Percentiles rank a stretch among this genome's conserved stretches.
Evolutionary conservation across 2,888 invertebrate species (phyloP).

Genomic region (Amblyjoppa fuscipennis): DNA sequence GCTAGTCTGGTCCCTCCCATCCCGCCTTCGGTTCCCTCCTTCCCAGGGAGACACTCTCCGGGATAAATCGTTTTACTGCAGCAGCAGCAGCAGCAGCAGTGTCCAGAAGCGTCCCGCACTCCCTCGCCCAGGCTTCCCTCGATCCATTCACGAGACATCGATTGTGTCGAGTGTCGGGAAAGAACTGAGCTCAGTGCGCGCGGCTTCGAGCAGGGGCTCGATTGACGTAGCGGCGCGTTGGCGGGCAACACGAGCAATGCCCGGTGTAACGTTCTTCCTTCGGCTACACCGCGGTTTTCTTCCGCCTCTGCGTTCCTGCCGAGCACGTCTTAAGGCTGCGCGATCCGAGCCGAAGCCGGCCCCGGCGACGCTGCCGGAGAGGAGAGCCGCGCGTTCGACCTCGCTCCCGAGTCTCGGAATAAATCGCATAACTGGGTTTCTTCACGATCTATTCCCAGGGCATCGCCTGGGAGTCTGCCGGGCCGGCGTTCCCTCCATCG

Average conservation of each 20-base stretch:
- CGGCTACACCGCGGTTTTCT: not conserved
- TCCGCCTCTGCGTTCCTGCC: not conserved
- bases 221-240: slow-evolving; percentile 12
- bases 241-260: not conserved
- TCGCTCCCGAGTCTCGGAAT: slow-evolving; percentile 74
- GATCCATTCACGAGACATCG: slow-evolving; percentile 54
- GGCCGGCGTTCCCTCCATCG: slow-evolving; percentile 70
- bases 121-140: not conserved
- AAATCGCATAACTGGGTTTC: slow-evolving; percentile 79
- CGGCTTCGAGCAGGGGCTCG: slow-evolving; percentile 10
- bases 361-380: not conserved
- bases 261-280: slow-evolving; percentile 12
- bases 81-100: not conserved
- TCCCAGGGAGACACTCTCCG: not conserved
- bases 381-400: slow-evolving; percentile 57
- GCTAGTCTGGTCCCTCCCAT: not conserved
- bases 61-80: slow-evolving; percentile 33
- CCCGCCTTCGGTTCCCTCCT: slow-evolving; percentile 1
- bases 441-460: slow-evolving; percentile 81
- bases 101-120: not conserved
- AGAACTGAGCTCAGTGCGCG: slow-evolving; percentile 49
- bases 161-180: slow-evolving; percentile 53
- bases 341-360: not conserved
- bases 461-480: slow-evolving; percentile 76
- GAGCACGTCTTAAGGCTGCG: not conserved